Evolutionary conservation across 2,113 vertebrate species (phyloP).

Genomic region (Pelecanoides urinatrix): DNA sequence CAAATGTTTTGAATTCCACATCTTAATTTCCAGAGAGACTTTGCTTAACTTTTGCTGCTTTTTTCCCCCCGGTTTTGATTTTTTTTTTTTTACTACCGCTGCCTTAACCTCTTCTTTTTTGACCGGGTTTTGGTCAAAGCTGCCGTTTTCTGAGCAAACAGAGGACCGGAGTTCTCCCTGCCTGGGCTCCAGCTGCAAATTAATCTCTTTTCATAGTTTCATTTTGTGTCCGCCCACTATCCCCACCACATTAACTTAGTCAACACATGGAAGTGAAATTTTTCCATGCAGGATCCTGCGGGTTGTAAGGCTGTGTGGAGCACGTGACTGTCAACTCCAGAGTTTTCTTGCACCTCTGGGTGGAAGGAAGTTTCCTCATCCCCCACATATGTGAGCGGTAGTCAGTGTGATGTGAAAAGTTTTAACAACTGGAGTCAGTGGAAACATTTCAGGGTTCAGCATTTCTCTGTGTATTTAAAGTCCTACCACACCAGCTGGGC

Average conservation of each 20-base stretch:
- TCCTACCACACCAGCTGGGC: background rate
- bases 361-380: constrained; percentile 37
- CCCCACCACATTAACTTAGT: constrained; percentile 37
- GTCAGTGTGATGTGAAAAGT: background rate
- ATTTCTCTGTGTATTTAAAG: background rate
- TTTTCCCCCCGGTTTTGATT: background rate
- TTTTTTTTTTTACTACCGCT: background rate
- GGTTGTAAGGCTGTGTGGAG: constrained; percentile 1
- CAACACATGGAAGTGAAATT: constrained; percentile 63
- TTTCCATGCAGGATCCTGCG: constrained; percentile 43
- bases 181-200: constrained; percentile 45
- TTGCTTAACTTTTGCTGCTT: constrained; percentile 27
- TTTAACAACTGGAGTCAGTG: background rate
- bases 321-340: constrained; percentile 44
- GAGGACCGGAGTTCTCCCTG: background rate
- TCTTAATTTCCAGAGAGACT: constrained; percentile 47
- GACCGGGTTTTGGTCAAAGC: constrained; percentile 2
- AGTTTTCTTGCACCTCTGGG: constrained; percentile 15
- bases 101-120: constrained; percentile 7
- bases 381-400: background rate
- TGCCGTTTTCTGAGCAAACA: constrained; percentile 25
- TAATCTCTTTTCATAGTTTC: constrained; percentile 47
- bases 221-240: constrained; percentile 33
- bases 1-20: constrained; percentile 64
- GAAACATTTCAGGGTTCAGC: background rate